Conservation (phyloP, 2,888 invertebrate genomes). For the Meloe dianella region DNA sequence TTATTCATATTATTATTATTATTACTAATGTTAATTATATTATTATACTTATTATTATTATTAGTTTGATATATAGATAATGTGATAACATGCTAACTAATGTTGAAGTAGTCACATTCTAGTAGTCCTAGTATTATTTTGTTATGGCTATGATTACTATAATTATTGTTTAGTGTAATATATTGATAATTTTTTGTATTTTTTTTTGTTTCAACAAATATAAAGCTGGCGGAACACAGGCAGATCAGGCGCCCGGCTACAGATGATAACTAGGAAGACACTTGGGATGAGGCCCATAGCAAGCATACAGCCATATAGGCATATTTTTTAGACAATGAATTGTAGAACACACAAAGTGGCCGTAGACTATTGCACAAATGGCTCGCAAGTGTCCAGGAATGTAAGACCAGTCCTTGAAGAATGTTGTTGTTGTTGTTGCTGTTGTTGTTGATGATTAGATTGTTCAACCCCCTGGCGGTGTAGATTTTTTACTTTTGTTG, state of each 20-base stretch:
- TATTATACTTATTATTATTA: neutral
- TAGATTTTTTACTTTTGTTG: slow-evolving; percentile 21
- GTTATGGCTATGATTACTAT: slow-evolving; percentile 24
- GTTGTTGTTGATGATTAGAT: slow-evolving; percentile 43
- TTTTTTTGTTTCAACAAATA: slow-evolving; percentile 35
- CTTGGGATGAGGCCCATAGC: slow-evolving; percentile 52
- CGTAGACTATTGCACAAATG: slow-evolving; percentile 48
- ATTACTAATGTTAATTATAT: neutral
- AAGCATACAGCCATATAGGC: slow-evolving; percentile 30
- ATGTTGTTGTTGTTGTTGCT: slow-evolving; percentile 33
- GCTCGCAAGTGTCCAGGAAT: slow-evolving; percentile 54
- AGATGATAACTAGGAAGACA: slow-evolving; percentile 54
- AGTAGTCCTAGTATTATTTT: slow-evolving; percentile 33
- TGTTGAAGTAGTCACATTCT: slow-evolving; percentile 34
- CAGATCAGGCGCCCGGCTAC: slow-evolving; percentile 23
- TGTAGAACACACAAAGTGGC: slow-evolving; percentile 33
- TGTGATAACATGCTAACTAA: slow-evolving; percentile 16
- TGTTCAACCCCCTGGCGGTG: slow-evolving; percentile 48
- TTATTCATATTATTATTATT: slow-evolving; percentile 1
- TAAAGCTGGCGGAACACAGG: slow-evolving; percentile 45
- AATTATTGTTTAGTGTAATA: slow-evolving; percentile 35
- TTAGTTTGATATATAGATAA: slow-evolving; percentile 25
- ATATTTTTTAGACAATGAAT: neutral
- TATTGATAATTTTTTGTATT: slow-evolving; percentile 16
- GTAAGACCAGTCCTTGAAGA: slow-evolving; percentile 48